Evolutionary conservation across 2,888 invertebrate genomes (phyloP).

Genomic region (Cheilosia variabilis): DNA sequence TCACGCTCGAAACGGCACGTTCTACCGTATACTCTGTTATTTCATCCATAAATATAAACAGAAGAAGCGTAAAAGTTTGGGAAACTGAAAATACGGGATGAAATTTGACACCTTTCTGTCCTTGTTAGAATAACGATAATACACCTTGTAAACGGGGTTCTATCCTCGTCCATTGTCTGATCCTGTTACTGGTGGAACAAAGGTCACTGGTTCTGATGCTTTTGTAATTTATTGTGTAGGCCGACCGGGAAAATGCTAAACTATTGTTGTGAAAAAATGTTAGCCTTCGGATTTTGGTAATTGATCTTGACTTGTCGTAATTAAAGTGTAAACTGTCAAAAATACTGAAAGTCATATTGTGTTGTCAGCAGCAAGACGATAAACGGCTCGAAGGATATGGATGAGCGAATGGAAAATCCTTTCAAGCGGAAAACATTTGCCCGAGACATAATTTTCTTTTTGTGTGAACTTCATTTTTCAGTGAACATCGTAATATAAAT

Average conservation of each 20-base stretch:
- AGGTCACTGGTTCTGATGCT: conserved; percentile 11
- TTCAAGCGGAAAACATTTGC: not conserved
- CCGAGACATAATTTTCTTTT: no score
- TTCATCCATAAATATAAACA: conserved; percentile 10
- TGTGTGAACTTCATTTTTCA: no score
- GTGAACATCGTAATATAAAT: no score
- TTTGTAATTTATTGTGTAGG: conserved; percentile 14
- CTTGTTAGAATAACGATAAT: conserved; percentile 25
- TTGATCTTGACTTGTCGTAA: conserved; percentile 57
- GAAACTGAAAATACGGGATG: not conserved
- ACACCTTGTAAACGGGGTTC: conserved; percentile 35
- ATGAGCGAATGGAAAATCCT: not conserved
- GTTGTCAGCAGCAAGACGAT: not conserved
- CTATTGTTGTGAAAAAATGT: not conserved
- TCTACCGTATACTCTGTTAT: conserved; percentile 22
- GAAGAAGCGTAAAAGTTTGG: not conserved
- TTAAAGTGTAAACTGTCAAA: conserved; percentile 48
- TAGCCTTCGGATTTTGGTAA: not conserved
- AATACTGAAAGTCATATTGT: conserved; percentile 52
- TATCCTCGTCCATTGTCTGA: conserved; percentile 20
- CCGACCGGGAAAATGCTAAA: not conserved
- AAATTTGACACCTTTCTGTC: not conserved
- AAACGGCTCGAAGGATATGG: not conserved
- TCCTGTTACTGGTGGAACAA: conserved; percentile 32
- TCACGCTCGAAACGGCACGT: conserved; percentile 59